Evolutionary conservation across 2,113 vertebrate genomes (phyloP).

Genomic region (Coptodon bakossiorum): DNA sequence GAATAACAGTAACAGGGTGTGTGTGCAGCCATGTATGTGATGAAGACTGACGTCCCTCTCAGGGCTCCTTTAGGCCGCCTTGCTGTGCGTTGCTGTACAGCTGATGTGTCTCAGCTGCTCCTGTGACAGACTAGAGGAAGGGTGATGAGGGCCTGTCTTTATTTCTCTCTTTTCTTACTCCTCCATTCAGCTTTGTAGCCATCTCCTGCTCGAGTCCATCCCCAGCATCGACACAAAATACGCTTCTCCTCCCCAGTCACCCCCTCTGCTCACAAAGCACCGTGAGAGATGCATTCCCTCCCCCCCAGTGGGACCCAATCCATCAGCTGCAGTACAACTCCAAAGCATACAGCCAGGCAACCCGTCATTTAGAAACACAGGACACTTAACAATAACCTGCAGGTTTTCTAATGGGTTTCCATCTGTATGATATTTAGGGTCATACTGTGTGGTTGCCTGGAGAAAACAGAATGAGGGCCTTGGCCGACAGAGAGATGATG

Average conservation of each 20-base stretch:
- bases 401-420: background rate
- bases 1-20: background rate
- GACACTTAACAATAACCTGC: background rate
- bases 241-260: background rate
- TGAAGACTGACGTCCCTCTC: constrained; percentile 4
- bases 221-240: constrained; percentile 10
- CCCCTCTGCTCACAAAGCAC: constrained; percentile 11
- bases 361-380: constrained; percentile 2
- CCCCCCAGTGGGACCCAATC: constrained; percentile 34
- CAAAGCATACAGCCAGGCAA: background rate
- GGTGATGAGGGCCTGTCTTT: background rate
- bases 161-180: background rate
- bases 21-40: constrained; percentile 3
- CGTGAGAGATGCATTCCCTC: background rate
- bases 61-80: background rate
- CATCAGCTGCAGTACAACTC: constrained; percentile 25
- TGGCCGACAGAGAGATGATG: constrained; percentile 1
- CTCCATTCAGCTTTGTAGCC: background rate
- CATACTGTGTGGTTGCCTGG: background rate
- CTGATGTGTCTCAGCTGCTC: background rate
- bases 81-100: background rate
- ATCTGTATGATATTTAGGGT: background rate
- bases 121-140: background rate
- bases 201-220: background rate
- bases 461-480: background rate